A percentile compares a stretch with the other conserved stretches of the same genome.
These are phyloP conservation scores for Miichthys miiuy DNA, from an alignment of 2,797 vertebrate genomes.

Conservation along the genomic window DNA sequence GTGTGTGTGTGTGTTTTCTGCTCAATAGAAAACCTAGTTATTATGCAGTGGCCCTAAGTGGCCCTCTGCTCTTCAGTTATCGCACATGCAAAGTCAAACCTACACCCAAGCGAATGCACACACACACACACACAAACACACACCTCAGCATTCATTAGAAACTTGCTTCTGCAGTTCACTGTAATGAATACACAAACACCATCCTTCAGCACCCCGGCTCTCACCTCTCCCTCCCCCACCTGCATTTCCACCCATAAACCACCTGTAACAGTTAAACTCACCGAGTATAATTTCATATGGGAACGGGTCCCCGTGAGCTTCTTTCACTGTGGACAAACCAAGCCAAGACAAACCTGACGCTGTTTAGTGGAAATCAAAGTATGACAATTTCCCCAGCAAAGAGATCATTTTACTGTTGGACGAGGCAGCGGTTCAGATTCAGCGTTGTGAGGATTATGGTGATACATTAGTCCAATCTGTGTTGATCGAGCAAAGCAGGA, in stretches of 20 bases:
- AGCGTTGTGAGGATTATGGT: constrained; percentile 68
- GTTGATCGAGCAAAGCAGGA: constrained; percentile 76
- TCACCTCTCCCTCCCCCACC: constrained; percentile 12
- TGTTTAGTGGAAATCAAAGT: constrained; percentile 57
- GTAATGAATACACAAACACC: constrained; percentile 64
- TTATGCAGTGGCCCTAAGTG: constrained; percentile 68
- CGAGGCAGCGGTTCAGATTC: constrained; percentile 51
- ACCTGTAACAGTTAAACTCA: constrained; percentile 47
- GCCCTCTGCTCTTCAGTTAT: constrained; percentile 53
- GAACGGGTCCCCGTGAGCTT: constrained; percentile 51
- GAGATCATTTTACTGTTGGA: constrained; percentile 59
- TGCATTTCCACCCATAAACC: constrained; percentile 50
- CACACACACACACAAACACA: constrained; percentile 40
- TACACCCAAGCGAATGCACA: constrained; percentile 13
- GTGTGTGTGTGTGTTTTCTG: constrained; percentile 43
- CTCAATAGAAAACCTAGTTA: constrained; percentile 65
- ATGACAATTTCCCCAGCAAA: constrained; percentile 45
- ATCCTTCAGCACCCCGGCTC: constrained; percentile 39
- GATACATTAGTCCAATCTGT: constrained; percentile 76
- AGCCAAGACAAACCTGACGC: constrained; percentile 64
- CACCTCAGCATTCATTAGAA: constrained; percentile 66
- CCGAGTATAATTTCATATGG: constrained; percentile 28
- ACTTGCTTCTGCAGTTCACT: constrained; percentile 57
- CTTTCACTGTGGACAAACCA: constrained; percentile 40
- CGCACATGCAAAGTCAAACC: constrained; percentile 43